Conservation (phyloP, 2,888 invertebrate species). For the Synanthedon vespiformis region DNA sequence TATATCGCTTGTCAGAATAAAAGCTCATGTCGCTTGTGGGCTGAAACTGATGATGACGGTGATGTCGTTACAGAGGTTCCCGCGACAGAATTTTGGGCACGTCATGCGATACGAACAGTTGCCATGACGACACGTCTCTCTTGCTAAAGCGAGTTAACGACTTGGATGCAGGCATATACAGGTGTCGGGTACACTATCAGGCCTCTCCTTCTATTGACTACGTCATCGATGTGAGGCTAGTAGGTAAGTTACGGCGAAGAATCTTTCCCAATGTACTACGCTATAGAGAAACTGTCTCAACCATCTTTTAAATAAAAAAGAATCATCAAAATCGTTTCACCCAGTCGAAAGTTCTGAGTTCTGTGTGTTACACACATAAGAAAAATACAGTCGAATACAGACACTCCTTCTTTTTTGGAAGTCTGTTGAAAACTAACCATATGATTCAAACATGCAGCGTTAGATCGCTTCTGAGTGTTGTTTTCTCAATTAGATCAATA, state of each 20-base stretch:
- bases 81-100: slow-evolving; percentile 25
- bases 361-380: no score
- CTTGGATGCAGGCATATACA: slow-evolving; percentile 35
- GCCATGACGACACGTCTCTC: slow-evolving; percentile 44
- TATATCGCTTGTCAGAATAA: background rate
- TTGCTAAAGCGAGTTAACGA: slow-evolving; percentile 30
- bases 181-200: slow-evolving; percentile 51
- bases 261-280: no score
- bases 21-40: background rate
- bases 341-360: no score
- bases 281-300: no score
- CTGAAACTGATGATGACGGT: background rate
- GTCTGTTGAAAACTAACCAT: no score
- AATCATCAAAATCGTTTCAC: no score
- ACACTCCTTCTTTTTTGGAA: no score
- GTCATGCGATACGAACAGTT: slow-evolving; percentile 26
- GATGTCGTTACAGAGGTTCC: slow-evolving; percentile 1
- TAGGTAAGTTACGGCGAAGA: slow-evolving; percentile 27
- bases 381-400: no score
- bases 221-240: slow-evolving; percentile 34
- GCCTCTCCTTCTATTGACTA: slow-evolving; percentile 44
- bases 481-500: no score
- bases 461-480: no score
- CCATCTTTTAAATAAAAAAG: no score
- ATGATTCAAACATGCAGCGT: no score